Percentiles rank a stretch among this genome's conserved stretches.
These are phyloP conservation scores for Nebria brevicollis DNA, from an alignment of 2,888 invertebrate genomes.

Conservation along the genomic window DNA sequence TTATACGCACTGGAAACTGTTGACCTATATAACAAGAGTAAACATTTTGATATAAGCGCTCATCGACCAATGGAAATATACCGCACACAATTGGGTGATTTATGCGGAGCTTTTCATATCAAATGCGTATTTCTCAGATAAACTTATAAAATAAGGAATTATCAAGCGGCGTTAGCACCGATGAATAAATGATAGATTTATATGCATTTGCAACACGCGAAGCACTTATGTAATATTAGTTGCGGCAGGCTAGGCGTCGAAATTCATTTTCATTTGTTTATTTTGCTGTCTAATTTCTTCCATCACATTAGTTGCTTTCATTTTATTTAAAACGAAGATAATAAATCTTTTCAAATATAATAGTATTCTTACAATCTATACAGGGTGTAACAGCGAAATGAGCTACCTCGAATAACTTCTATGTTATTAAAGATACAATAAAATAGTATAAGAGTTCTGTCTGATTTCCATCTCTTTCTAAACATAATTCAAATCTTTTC, in stretches of 20 bases:
- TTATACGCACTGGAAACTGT: neutral
- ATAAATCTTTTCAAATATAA: too few species aligned
- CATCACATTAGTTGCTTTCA: neutral
- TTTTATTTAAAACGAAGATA: neutral
- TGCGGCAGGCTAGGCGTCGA: neutral
- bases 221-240: neutral
- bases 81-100: neutral
- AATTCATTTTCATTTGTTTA: constrained; percentile 4
- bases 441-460: too few species aligned
- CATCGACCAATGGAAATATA: neutral
- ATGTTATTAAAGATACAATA: too few species aligned
- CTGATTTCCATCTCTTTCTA: too few species aligned
- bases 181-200: neutral
- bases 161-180: too few species aligned
- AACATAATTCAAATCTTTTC: too few species aligned
- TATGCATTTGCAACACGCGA: neutral
- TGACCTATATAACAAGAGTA: neutral
- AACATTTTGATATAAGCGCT: neutral
- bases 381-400: too few species aligned
- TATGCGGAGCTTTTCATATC: neutral
- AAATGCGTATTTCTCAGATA: neutral
- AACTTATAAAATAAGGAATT: neutral
- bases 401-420: too few species aligned
- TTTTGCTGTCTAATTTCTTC: neutral
- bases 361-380: too few species aligned